These are phyloP conservation scores for Anoncus sp. DNA, from an alignment of 2,888 invertebrate genomes.

Conservation along the genomic window DNA sequence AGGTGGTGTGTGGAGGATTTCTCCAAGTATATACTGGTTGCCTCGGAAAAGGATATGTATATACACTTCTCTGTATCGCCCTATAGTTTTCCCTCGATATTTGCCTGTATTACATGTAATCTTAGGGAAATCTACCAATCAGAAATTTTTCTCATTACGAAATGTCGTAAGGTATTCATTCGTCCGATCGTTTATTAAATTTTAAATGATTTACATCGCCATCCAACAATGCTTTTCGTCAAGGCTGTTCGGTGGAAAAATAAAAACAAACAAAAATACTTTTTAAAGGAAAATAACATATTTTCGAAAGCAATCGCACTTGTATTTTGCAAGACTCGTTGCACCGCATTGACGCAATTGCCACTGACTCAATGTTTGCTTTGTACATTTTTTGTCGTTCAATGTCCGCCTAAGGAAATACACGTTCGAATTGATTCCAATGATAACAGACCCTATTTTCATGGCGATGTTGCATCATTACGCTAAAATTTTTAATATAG, in stretches of 20 bases:
- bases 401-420: too few species aligned
- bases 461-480: too few species aligned
- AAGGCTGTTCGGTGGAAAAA: too few species aligned
- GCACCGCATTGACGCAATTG: too few species aligned
- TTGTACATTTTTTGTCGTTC: too few species aligned
- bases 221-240: background rate
- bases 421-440: too few species aligned
- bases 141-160: background rate
- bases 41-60: background rate
- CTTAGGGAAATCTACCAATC: background rate
- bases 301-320: too few species aligned
- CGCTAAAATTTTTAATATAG: too few species aligned
- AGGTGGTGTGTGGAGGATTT: slow-evolving; percentile 18
- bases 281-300: too few species aligned
- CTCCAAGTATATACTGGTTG: background rate
- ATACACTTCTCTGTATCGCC: background rate
- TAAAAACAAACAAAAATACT: background rate
- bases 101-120: background rate
- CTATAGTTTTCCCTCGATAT: background rate
- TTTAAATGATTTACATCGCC: background rate
- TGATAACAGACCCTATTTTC: too few species aligned
- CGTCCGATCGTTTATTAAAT: background rate
- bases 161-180: background rate
- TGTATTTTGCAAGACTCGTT: too few species aligned
- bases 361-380: too few species aligned